phyloP scores from a whole-genome alignment of 1,140 invertebrate species.

The Hylaeus volcanicus region DNA sequence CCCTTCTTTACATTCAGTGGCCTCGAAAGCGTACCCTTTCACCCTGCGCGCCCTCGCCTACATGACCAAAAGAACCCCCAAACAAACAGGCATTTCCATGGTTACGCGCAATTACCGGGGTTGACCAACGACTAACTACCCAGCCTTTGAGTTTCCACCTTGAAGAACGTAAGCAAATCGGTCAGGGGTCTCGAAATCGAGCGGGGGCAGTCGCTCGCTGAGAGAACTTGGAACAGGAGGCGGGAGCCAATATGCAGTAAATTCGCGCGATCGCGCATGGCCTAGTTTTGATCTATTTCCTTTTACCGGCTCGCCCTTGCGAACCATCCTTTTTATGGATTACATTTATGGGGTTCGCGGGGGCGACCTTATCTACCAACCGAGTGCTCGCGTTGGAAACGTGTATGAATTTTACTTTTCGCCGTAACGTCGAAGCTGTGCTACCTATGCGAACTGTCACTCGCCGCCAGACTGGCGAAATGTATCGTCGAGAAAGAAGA shows the following conservation, averaged over 20 bases:
- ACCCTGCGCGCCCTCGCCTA: slow-evolving; percentile 53
- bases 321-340: slow-evolving; percentile 66
- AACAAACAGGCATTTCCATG: slow-evolving; percentile 75
- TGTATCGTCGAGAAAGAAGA: slow-evolving; percentile 1
- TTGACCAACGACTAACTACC: slow-evolving; percentile 68
- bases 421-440: background rate
- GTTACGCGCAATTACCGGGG: slow-evolving; percentile 71
- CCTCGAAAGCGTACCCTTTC: slow-evolving; percentile 62
- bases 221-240: slow-evolving; percentile 20
- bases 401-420: slow-evolving; percentile 53
- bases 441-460: background rate
- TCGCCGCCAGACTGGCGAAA: background rate
- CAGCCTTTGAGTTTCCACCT: slow-evolving; percentile 66
- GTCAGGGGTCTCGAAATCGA: slow-evolving; percentile 62
- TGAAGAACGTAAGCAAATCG: slow-evolving; percentile 62
- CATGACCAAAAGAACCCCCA: slow-evolving; percentile 65
- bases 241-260: slow-evolving; percentile 69
- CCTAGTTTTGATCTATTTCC: slow-evolving; percentile 63
- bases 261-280: slow-evolving; percentile 59
- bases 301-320: slow-evolving; percentile 12
- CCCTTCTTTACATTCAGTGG: slow-evolving; percentile 71
- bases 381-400: slow-evolving; percentile 1
- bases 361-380: slow-evolving; percentile 27
- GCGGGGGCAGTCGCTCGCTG: background rate
- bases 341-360: slow-evolving; percentile 59